Conservation (phyloP, 2,797 vertebrate species). For the Leptatherina wallacei region DNA sequence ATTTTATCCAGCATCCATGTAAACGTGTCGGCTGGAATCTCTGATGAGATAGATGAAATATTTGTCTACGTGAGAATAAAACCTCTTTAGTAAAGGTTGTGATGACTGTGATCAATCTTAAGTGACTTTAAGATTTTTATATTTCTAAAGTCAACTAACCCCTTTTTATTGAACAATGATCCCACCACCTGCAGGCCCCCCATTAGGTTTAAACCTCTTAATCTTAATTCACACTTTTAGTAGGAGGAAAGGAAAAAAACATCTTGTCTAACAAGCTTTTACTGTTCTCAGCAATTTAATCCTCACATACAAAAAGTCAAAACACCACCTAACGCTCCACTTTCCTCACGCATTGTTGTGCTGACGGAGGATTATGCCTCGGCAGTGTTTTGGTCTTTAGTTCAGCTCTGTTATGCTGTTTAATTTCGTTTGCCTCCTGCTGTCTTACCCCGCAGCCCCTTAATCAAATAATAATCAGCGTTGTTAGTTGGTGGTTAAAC, state of each 20-base stretch:
- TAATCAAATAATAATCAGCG: slow-evolving; percentile 72
- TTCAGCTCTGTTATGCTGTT: slow-evolving; percentile 71
- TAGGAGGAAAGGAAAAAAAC: neutral
- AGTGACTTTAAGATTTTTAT: neutral
- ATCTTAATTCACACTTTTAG: slow-evolving; percentile 1
- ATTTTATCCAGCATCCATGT: too few relatives aligned
- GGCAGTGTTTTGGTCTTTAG: slow-evolving; percentile 61
- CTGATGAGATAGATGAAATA: too few relatives aligned
- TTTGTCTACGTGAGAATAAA: too few relatives aligned
- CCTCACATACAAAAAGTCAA: neutral
- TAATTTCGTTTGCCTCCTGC: slow-evolving; percentile 63
- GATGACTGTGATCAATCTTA: too few relatives aligned
- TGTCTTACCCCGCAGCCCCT: slow-evolving; percentile 30
- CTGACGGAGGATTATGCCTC: slow-evolving; percentile 26
- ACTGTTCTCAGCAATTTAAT: neutral
- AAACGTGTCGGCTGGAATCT: too few relatives aligned
- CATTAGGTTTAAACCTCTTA: neutral
- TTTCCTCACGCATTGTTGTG: slow-evolving; percentile 17
- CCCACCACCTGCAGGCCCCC: neutral
- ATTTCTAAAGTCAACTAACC: neutral
- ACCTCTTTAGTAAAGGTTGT: too few relatives aligned
- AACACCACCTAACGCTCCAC: neutral
- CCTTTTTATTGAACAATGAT: neutral
- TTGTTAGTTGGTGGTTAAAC: slow-evolving; percentile 58
- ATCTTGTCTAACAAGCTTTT: neutral